Base-by-base conservation (phyloP, 2,888 invertebrate genomes). In the Lasioglossum oenotherae region DNA sequence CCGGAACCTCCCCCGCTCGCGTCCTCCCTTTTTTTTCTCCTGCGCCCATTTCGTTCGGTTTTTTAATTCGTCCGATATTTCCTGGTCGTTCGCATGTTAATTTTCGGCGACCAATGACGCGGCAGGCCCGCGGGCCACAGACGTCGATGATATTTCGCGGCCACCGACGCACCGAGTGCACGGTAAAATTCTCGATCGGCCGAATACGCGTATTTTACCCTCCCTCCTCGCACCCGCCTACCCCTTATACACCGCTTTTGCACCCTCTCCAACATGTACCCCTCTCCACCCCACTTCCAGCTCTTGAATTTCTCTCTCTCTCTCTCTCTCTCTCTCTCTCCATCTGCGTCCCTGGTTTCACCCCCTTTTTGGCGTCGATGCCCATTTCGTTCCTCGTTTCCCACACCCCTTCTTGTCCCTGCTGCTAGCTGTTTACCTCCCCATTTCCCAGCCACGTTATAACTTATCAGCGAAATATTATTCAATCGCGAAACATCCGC, bases 81-180 rank as follows among this genome's bases (percentile, higher is more conserved):
- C 92, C 92, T 92, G 92, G 93, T 92, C 92, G 93, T 90, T 93
- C 92, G 93, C 93, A 94, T 94, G 93, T 94, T 94, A 94, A 94
- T 94, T 94, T 94, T 94, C 92, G 91, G 91, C 93, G 92, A 92
- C 91, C 92, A 92, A 92, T 92, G 92, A 92, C 92, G 92, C 92
- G 90, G 89, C 88, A 91, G 87, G 89, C 91, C 94, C 93, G 84
- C 87, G 87, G 91, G 94, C 92, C 92, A 93, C 92, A 94, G 93
- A 93, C 93, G 90, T 92, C 93, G 92, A 93, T 93, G 92, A 93
- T 93, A 94, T 94, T 92, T 91, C 83, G 85, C 87, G 83, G 87
- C 85, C 84, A 82, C 74, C 90, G 83, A 79, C 71, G 44, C 71
- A 78, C 74, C 82, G 77, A 82, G 80, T 31, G 78, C 80, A 80